phyloP scores from a whole-genome alignment of 2,797 vertebrate genomes.

The Buceros bicornis region DNA sequence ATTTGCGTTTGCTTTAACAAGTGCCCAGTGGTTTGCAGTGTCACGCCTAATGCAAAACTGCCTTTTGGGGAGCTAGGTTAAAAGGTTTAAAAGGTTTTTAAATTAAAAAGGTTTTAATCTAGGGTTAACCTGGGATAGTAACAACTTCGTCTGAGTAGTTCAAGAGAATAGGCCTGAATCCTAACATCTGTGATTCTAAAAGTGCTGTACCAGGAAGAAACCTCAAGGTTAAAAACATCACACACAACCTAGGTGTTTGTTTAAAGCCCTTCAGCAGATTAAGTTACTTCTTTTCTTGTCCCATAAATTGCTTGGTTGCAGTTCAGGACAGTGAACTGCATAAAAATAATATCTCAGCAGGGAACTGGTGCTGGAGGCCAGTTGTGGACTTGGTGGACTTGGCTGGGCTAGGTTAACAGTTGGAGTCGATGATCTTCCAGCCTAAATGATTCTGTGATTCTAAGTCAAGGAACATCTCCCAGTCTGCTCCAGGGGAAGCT shows the following conservation, averaged over 20 bases:
- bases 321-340: neutral
- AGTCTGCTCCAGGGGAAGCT: neutral
- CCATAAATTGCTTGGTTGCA: neutral
- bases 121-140: neutral
- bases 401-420: too few species aligned
- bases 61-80: neutral
- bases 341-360: neutral
- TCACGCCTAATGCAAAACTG: neutral
- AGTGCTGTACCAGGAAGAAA: neutral
- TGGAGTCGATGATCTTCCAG: too few species aligned
- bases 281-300: neutral
- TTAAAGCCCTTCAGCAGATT: neutral
- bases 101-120: neutral
- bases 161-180: neutral
- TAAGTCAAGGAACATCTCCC: neutral
- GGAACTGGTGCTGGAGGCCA: neutral
- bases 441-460: too few species aligned
- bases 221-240: neutral
- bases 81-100: too few species aligned
- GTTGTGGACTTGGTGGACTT: neutral
- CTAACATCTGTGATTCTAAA: neutral
- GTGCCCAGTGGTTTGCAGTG: neutral
- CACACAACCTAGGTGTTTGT: neutral
- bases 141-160: fast-evolving
- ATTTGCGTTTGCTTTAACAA: neutral